phyloP scores from a whole-genome alignment of 2,888 invertebrate genomes.

The Theretra japonica region DNA sequence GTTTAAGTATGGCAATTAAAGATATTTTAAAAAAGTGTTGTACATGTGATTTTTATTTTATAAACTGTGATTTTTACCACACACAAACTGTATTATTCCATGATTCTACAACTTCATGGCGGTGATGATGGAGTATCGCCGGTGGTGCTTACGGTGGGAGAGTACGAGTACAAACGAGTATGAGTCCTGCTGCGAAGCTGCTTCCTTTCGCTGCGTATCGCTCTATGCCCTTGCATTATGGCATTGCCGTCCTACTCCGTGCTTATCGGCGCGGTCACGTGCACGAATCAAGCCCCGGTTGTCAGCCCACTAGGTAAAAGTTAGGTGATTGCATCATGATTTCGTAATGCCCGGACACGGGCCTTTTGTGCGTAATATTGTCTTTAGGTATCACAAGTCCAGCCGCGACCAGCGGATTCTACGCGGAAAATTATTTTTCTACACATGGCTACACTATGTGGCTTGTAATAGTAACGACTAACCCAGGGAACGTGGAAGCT shows the following conservation, averaged over 20 bases:
- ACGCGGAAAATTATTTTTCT: conserved; percentile 43
- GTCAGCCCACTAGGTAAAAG: conserved; percentile 83
- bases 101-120: conserved; percentile 75
- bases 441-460: conserved; percentile 13
- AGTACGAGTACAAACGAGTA: conserved; percentile 54
- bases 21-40: conserved; percentile 58
- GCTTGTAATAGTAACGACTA: background rate
- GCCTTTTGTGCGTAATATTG: conserved; percentile 67
- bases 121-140: conserved; percentile 66
- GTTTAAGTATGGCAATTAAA: conserved; percentile 83
- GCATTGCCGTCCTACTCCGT: conserved; percentile 57
- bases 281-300: conserved; percentile 67
- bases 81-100: conserved; percentile 81
- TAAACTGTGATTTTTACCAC: conserved; percentile 73
- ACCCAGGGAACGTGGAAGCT: background rate
- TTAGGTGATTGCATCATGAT: conserved; percentile 70
- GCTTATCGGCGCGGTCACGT: conserved; percentile 58
- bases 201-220: conserved; percentile 43
- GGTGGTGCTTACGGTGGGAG: conserved; percentile 60
- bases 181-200: conserved; percentile 56
- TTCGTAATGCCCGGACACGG: conserved; percentile 61
- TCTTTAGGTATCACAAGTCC: conserved; percentile 71
- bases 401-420: conserved; percentile 46
- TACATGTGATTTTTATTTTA: conserved; percentile 65
- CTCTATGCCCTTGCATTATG: no score